Conservation (phyloP, 2,797 vertebrate genomes). For the Agapornis canus region DNA sequence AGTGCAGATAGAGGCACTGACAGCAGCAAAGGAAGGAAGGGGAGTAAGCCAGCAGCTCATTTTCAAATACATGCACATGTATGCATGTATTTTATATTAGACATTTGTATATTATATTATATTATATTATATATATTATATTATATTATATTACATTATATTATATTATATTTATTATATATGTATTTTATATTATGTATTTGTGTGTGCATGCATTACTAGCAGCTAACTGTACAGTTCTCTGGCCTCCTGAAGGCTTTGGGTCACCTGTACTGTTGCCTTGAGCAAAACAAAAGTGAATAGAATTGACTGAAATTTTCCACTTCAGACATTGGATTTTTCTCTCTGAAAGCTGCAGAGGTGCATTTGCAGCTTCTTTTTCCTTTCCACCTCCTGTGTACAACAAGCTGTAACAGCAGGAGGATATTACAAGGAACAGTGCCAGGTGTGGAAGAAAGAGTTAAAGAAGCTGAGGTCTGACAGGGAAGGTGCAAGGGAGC, state of each 20-base stretch:
- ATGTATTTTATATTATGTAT: not conserved
- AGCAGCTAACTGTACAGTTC: not conserved
- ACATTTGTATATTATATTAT: not conserved
- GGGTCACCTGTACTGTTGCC: not conserved
- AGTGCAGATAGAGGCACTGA: not conserved
- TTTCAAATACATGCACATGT: not conserved
- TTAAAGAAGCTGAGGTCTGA: not conserved
- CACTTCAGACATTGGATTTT: not conserved
- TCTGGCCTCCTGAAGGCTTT: not conserved
- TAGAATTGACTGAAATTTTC: not conserved
- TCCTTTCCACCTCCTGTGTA: not conserved
- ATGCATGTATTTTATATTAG: not conserved
- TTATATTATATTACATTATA: not conserved
- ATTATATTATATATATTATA: not conserved
- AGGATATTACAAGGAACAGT: not conserved
- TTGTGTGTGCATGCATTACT: not conserved
- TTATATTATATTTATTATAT: not conserved
- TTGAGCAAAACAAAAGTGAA: not conserved
- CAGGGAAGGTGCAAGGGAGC: not conserved
- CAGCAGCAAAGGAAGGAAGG: not conserved
- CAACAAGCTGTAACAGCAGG: fast-evolving
- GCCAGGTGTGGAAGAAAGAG: not conserved
- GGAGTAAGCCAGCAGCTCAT: not conserved
- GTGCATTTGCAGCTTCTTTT: not conserved
- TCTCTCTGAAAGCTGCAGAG: not conserved